Percentiles rank a stretch among this genome's conserved stretches.
phyloP scores from a whole-genome alignment of 2,113 vertebrate genomes.

The Scomber japonicus region DNA sequence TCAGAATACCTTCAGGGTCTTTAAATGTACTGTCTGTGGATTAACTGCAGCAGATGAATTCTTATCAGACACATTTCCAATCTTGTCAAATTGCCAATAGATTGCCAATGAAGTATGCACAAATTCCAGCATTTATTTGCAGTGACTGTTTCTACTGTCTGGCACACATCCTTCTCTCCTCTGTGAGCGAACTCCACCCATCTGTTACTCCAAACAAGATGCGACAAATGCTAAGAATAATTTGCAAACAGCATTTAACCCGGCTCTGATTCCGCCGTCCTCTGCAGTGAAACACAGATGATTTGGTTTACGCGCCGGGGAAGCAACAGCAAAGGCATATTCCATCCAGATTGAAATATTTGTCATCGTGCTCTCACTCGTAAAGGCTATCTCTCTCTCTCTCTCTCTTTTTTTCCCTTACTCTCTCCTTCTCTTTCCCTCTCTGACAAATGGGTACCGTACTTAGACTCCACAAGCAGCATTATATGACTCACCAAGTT shows the following conservation, averaged over 20 bases:
- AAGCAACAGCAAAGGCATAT: conserved; percentile 44
- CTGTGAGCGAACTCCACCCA: conserved; percentile 26
- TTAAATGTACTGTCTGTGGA: background rate
- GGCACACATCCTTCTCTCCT: background rate
- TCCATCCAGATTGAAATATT: conserved; percentile 67
- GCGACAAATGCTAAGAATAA: conserved; percentile 35
- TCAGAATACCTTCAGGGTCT: background rate
- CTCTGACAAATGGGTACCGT: conserved; percentile 56
- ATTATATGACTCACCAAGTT: conserved; percentile 60
- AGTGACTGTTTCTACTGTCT: conserved; percentile 4
- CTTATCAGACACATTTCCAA: background rate
- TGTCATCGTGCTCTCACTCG: conserved; percentile 50
- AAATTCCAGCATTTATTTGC: background rate
- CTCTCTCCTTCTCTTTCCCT: conserved; percentile 20
- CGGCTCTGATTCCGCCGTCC: conserved; percentile 29
- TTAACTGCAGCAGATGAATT: background rate
- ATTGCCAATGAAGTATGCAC: background rate
- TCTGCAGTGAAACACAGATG: conserved; percentile 56
- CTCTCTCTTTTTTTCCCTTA: conserved; percentile 5
- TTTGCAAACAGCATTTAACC: conserved; percentile 62
- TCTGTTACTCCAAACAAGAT: conserved; percentile 47
- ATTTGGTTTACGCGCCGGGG: conserved; percentile 50
- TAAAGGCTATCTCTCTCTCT: conserved; percentile 8
- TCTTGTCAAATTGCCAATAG: background rate
- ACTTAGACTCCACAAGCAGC: conserved; percentile 54